Evolutionary conservation across 2,888 invertebrate genomes (phyloP), one percentile per base, ranked within the genome.

Genomic region (Epirrita christyi): DNA sequence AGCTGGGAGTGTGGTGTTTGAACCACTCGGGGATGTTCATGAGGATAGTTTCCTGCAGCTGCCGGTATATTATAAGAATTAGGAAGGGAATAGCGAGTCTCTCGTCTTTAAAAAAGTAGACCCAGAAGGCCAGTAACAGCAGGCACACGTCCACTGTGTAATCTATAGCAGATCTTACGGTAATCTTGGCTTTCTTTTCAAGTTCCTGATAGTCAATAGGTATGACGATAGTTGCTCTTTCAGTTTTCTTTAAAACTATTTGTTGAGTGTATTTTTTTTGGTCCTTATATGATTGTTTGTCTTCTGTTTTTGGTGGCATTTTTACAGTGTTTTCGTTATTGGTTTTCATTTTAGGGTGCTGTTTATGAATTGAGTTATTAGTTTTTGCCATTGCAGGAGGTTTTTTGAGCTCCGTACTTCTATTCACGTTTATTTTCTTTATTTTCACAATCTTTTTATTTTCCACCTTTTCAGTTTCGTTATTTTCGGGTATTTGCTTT

Each of bases 31-130:
- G 94, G 71, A 94, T 88, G 79, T 92, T 90, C 57, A 87, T 83
- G 49, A 88, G 78, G 21, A 96, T 80, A 54, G 94, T 95, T 75
- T 95, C 94, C 75, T 95, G 94, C 62, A 96, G 80, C 77, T 96
- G 96, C 56, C 97, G 93, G 80, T 96, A 97, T 45, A 96, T 94
- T 81, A 97, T 94, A 2, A 97, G 88, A 38, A 94, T 92, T 59
- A 97, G 92, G 68, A 97, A 94, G 32, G 97, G 97, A 68, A 97
- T 93, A n/a, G 96, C 96, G 45, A 96, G 92, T 64, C 95, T 92
- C 76, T 96, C 96, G 75, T 96, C 96, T 74, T 95, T 95, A 75
- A 96, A 97, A 54, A 96, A 85, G 83, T 96, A 97, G 34, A 97
- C 93, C 94, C 96, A 97, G 80, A 95, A 94, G 21, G 97, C 97